Base-by-base conservation (phyloP, 2,888 invertebrate species). In the Agonopterix arenella region DNA sequence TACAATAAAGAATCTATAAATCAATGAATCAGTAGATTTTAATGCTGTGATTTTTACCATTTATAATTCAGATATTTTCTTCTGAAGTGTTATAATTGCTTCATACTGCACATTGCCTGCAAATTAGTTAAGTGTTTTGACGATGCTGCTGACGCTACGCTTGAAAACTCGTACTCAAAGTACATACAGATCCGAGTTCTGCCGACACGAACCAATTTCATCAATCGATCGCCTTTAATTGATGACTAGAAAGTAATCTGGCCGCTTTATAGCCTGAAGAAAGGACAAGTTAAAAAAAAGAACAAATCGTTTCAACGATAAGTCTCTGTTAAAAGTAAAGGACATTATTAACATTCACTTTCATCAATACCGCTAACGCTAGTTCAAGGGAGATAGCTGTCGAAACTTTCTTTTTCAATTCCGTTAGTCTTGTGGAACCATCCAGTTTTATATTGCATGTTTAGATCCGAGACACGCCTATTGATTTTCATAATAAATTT, bases 301-400 rank as follows among this genome's bases (percentile, higher is more conserved):
- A 42, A 42, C 42, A 11, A 42, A 11, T 11, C 8, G 42, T 42
- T 42, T 11, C 42, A 11, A 28, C 28, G 28, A 28, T 28, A 28
- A 28, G 28, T 28, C 28, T 28, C 28, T 28, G 7, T 28, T 28
- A 28, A 28, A 28, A 28, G 28, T 11, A 42, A 42, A 42, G 42
- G 8, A 11, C 11, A 42, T 11, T 42, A 10, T 40, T 13, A 44
- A 11, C 38, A 46, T 46, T 46, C 46, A 46, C 46, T 46, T 46
- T 46, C 46, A 46, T 38, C 38, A 38, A 37, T 45, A 45, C 10
- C 16, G 13, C 13, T 36, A 10, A 16, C 38, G 18, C 18, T 38
- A 46, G 48, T 48, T 44, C 48, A 48, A 48, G 36, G 48, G 44
- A 13, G 37, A 37, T 48, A 38, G 37, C 44, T 43, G 44, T 28